Evolutionary conservation across 2,888 invertebrate genomes (phyloP), one percentile per base, ranked within the genome.

Genomic region (Drosophila emarginata): DNA sequence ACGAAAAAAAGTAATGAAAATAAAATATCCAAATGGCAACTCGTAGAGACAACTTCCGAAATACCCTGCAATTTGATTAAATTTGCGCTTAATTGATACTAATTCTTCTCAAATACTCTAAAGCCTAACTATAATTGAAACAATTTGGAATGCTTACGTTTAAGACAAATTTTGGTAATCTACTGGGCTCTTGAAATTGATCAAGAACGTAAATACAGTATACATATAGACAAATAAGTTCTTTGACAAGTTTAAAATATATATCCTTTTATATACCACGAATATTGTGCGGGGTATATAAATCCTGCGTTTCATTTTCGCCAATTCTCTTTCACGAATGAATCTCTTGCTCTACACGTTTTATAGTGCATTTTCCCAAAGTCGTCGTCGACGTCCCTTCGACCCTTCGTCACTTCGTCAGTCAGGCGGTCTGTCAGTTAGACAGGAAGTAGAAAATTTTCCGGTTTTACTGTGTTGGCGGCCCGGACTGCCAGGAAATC

Each of bases 401-500:
- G 18, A 21, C 45, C 37, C 45, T 57, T 53, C 53, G 39, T 11
- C 76, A 73, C 59, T 80, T 60, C 56, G 64, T 57, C 68, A 74
- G 26, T 26, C 26, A 26, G 26, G 26, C 26, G 26, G 26, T 26
- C 84, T 70, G 70, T 82, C 77, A 66, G 73, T 64, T 74, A 69
- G 79, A 64, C 80, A 86, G 87, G 85, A 83, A 81, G 85, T 87
- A 74, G 74, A 76, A 87, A 83, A 83, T 83, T 84, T 83, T 83
- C 83, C 83, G 87, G 83, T 87, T 87, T 82, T 81, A 76, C 77
- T 78, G 72, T 78, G 72, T 78, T 67, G 65, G 32, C 70, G 67
- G 70, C 80, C 85, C 72, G 78, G 74, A 81, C 67, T 77, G 87
- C 51, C 82, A 82, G 82, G 82, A 82, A 87, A 82, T 87, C 81